Base-by-base conservation (phyloP, 2,888 invertebrate genomes). In the Ceriagrion tenellum region DNA sequence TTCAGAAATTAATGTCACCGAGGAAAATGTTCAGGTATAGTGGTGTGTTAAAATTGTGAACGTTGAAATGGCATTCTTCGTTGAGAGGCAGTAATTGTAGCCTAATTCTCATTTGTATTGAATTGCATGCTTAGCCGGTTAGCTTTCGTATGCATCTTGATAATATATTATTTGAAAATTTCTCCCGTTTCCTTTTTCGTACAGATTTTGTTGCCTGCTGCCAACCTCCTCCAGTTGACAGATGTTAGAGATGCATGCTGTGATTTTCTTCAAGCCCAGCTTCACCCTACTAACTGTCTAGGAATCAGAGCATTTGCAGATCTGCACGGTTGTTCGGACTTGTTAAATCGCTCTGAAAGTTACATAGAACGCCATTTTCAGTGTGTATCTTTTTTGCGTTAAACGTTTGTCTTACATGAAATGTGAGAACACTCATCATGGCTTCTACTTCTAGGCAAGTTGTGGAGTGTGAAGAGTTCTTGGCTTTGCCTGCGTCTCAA, bases 261-360 rank as follows among this genome's bases (percentile, higher is more conserved):
- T 97, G 98, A 98, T 96, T 99, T 99, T 97, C 97, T 99, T 95
- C 98, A 99, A 97, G 98, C 98, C 47, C 99, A 99, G 97, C 97
- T 99, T 95, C 98, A 99, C 97, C 99, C 99, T 2, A 99, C 99
- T 96, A 99, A 99, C 97, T 99, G 99, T 97, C 97, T 99, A 96
- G 99, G 99, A 95, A 99, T 99, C 96, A 98, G 99, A 96, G 99
- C 99, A 95, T 99, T 99, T 97, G 99, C 99, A 95, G 99, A 99
- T 97, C 97, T 99, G 96, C 99, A 99, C 97, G 98, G 99, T 55
- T 99, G 99, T 97, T 97, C 98, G 93, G 99, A 99, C 96, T 97
- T 99, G 69, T 97, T 98, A 93, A 97, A 98, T 95, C 98, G 98
- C 97, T 99, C 99, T 18, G 98, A 98, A 96, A 98, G 98, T 95